Conservation (phyloP, 1,140 invertebrate genomes). For the Adelges cooleyi region DNA sequence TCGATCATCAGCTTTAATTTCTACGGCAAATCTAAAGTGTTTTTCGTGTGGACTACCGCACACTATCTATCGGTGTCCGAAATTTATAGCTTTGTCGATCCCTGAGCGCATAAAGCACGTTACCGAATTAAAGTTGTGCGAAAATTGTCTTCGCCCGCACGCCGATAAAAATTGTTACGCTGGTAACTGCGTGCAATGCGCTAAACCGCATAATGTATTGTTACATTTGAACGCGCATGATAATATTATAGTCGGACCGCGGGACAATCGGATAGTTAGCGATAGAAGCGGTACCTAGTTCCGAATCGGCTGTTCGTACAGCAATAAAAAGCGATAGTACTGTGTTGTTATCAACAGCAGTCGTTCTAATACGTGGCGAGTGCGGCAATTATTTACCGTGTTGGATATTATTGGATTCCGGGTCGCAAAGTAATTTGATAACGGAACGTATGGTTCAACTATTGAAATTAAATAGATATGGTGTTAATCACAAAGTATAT, state of each 20-base stretch:
- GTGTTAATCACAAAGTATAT: neutral
- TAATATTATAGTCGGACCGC: too few relatives aligned
- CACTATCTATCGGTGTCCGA: neutral
- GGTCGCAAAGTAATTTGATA: neutral
- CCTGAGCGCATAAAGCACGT: neutral
- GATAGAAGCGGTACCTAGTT: too few relatives aligned
- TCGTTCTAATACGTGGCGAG: neutral
- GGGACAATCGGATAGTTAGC: too few relatives aligned
- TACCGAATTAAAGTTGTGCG: neutral
- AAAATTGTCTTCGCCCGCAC: neutral
- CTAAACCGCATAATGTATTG: too few relatives aligned
- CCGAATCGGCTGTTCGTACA: too few relatives aligned
- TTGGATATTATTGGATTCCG: neutral
- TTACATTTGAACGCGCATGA: too few relatives aligned
- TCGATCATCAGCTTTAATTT: neutral
- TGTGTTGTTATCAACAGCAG: neutral
- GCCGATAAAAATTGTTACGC: too few relatives aligned
- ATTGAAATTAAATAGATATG: neutral
- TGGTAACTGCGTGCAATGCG: too few relatives aligned
- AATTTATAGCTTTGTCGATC: neutral
- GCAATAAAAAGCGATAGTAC: too few relatives aligned
- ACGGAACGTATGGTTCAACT: neutral
- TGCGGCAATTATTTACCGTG: neutral
- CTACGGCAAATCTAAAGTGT: neutral
- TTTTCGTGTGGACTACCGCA: neutral